Conservation (phyloP, 2,113 vertebrate genomes). For the Mustelus asterias region DNA sequence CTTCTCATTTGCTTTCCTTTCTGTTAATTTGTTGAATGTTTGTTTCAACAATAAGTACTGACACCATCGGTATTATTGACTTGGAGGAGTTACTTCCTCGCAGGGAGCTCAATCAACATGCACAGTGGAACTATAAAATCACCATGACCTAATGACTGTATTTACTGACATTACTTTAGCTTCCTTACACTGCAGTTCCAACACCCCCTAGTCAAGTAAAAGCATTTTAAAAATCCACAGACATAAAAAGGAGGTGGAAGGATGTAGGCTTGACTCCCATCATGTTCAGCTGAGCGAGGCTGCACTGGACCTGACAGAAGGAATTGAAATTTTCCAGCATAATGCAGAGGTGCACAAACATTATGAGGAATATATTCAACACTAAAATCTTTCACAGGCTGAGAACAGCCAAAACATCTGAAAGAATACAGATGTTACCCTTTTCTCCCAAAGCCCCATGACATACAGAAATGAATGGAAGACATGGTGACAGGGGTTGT, state of each 20-base stretch:
- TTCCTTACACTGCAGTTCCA: not conserved
- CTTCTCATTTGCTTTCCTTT: not conserved
- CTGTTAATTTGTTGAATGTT: not conserved
- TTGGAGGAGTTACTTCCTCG: not conserved
- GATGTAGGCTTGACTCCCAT: not conserved
- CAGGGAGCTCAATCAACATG: not conserved
- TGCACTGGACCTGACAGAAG: not conserved
- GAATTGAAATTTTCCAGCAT: not conserved
- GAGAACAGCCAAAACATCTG: not conserved
- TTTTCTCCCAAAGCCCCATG: not conserved
- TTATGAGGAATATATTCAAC: not conserved
- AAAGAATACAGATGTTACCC: not conserved
- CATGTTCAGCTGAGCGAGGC: not conserved
- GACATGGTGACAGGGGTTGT: not conserved
- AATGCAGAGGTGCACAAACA: not conserved
- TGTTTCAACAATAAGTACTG: not conserved
- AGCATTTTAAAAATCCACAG: not conserved
- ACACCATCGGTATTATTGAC: not conserved
- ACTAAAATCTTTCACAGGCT: not conserved
- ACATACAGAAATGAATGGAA: not conserved
- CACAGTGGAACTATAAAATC: not conserved
- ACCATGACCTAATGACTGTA: slow-evolving; percentile 15
- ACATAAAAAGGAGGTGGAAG: not conserved
- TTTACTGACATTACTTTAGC: slow-evolving; percentile 10
- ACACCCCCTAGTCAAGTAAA: not conserved